Conservation (phyloP, 2,888 invertebrate species). For the Allacma fusca region DNA sequence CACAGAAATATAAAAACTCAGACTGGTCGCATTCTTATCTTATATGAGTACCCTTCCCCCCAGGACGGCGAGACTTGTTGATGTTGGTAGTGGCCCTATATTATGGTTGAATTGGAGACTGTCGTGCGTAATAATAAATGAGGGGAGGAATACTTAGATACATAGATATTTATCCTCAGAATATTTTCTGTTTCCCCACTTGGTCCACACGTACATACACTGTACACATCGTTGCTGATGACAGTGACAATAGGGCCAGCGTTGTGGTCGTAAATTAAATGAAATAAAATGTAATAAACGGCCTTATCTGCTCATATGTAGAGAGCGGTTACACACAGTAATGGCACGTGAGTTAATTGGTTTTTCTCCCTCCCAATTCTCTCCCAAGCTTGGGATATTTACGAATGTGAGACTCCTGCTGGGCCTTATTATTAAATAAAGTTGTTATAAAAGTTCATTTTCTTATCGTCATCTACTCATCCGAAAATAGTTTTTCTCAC, state of each 20-base stretch:
- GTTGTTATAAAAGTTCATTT: not conserved
- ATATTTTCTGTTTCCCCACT: too few species aligned
- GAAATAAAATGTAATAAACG: conserved; percentile 12
- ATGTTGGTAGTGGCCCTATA: too few species aligned
- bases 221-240: too few species aligned
- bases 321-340: conserved; percentile 14
- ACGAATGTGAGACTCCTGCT: not conserved
- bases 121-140: too few species aligned
- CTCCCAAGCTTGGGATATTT: not conserved
- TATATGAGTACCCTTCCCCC: too few species aligned
- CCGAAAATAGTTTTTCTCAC: not conserved
- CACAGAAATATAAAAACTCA: too few species aligned
- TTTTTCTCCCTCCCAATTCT: not conserved
- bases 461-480: not conserved
- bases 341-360: conserved; percentile 13
- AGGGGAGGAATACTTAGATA: too few species aligned
- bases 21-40: too few species aligned
- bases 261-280: conserved; percentile 23
- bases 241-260: not conserved
- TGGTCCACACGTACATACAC: too few species aligned
- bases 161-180: too few species aligned
- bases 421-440: not conserved
- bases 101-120: too few species aligned
- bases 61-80: too few species aligned
- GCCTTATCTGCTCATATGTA: conserved; percentile 1